phyloP scores from a whole-genome alignment of 2,888 invertebrate genomes.

The Drosophila formosana region DNA sequence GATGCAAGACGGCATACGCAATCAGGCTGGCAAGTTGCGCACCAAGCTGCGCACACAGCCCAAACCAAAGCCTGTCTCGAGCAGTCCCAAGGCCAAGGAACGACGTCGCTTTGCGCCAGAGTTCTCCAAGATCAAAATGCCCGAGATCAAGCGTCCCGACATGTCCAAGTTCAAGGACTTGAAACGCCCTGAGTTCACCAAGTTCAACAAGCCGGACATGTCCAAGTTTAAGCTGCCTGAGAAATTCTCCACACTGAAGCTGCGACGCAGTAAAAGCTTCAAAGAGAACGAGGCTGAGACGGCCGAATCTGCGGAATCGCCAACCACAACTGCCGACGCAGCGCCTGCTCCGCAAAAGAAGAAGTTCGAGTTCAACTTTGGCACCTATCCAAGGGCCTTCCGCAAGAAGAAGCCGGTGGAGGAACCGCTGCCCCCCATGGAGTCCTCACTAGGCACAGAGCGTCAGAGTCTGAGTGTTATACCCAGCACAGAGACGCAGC shows the following conservation, averaged over 20 bases:
- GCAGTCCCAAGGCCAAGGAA: constrained; percentile 83
- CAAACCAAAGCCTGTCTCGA: constrained; percentile 74
- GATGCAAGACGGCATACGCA: constrained; percentile 89
- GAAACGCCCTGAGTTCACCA: constrained; percentile 85
- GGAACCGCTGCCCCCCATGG: constrained; percentile 60
- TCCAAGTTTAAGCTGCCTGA: constrained; percentile 88
- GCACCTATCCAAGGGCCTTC: constrained; percentile 92
- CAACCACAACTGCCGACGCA: constrained; percentile 30
- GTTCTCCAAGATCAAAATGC: constrained; percentile 85
- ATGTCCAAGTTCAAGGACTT: constrained; percentile 85
- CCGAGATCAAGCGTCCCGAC: constrained; percentile 85
- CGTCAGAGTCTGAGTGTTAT: constrained; percentile 82
- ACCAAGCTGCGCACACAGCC: constrained; percentile 87
- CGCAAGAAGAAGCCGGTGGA: constrained; percentile 80
- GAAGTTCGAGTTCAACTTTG: constrained; percentile 90
- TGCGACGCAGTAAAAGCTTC: constrained; percentile 85
- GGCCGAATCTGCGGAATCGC: constrained; percentile 53
- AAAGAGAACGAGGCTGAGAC: constrained; percentile 79
- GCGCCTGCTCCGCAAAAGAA: constrained; percentile 84
- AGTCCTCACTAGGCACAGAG: constrained; percentile 79
- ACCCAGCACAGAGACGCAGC: constrained; percentile 87
- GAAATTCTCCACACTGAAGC: constrained; percentile 87
- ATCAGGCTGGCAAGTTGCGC: constrained; percentile 90
- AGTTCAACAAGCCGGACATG: constrained; percentile 87
- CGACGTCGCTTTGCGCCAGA: constrained; percentile 83